Percentiles rank a stretch among this genome's conserved stretches.
These are phyloP conservation scores for Bombyx huttoni DNA, from an alignment of 2,888 invertebrate genomes.

Conservation along the genomic window DNA sequence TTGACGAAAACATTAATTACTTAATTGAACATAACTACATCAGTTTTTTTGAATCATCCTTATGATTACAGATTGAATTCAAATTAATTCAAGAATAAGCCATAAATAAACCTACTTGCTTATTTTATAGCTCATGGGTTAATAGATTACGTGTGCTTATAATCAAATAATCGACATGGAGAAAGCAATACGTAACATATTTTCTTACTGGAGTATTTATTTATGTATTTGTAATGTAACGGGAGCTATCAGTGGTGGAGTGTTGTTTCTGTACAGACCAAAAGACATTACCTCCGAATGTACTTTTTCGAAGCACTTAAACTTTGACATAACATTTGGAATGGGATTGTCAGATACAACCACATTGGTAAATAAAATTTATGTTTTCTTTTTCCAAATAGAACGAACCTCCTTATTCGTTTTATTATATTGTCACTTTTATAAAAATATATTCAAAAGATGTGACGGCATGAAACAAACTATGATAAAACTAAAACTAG, in stretches of 20 bases:
- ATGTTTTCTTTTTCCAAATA: neutral
- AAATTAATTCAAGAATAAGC: neutral
- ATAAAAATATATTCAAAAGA: too few relatives aligned
- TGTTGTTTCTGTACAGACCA: neutral
- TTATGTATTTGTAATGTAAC: neutral
- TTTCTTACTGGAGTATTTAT: neutral
- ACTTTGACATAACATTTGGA: neutral
- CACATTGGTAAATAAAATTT: neutral
- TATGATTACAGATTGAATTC: too few relatives aligned
- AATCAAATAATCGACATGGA: neutral
- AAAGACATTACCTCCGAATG: neutral
- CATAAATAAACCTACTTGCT: neutral
- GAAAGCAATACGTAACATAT: neutral
- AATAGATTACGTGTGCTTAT: slow-evolving; percentile 9
- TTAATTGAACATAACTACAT: too few relatives aligned
- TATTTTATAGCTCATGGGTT: slow-evolving; percentile 4
- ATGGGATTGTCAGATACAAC: neutral
- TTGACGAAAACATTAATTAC: too few relatives aligned
- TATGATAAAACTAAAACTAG: too few relatives aligned
- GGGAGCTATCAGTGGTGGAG: slow-evolving; percentile 7
- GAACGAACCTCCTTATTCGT: neutral
- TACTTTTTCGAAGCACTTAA: neutral
- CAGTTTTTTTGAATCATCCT: too few relatives aligned
- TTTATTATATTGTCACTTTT: too few relatives aligned
- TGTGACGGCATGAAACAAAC: too few relatives aligned